Base-by-base conservation (phyloP, 2,888 invertebrate species). In the Panopea generosa region DNA sequence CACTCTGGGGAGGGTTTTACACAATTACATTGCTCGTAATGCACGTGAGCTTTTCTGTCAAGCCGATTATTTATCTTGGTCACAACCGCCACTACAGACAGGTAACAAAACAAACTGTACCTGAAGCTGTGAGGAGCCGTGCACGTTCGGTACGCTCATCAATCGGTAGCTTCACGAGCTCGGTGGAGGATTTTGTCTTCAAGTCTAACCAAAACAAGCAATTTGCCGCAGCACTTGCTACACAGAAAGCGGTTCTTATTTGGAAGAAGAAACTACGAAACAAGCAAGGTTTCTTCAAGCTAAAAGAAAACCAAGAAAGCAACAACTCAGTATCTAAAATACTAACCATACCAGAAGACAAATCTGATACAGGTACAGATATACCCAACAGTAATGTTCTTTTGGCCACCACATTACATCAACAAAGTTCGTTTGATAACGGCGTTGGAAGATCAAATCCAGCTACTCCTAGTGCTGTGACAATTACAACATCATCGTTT, bases 11-110 rank as follows among this genome's bases (percentile, higher is more conserved):
- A 18, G 83, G 84, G 6, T 82, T 73, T 50, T 78, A 74, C 47
- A 67, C 76, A n/a, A 55, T 84, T n/a, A 74, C 77, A 2, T 38
- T 84, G 20, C 71, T 84, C 14, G 18, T 83, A 11, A 74, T 76
- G 11, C 84, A 83, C 57, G 18, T 74, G 9, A 81, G 84, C 47
- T 86, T 84, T 74, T 79, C 71, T n/a, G 24, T 77, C 11, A 86
- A 85, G 56, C 84, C 84, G 2, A 50, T 83, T 16, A 73, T 86
- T 14, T 85, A 85, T 56, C 73, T 86, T 4, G 78, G 81, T 14
- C 86, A 86, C 60, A 85, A 86, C 38, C 67, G 80, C 1, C 76
- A 82, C 38, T 84, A 79, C 53, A 63, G 84, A 53, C 55, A 67
- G 6, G 78, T 79, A 11, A 82, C 81, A 1, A 84, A 77, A 57